Evolutionary conservation across 2,113 vertebrate species (phyloP), one percentile per base, ranked within the genome.

Genomic region (Apistogramma diplotaenia): DNA sequence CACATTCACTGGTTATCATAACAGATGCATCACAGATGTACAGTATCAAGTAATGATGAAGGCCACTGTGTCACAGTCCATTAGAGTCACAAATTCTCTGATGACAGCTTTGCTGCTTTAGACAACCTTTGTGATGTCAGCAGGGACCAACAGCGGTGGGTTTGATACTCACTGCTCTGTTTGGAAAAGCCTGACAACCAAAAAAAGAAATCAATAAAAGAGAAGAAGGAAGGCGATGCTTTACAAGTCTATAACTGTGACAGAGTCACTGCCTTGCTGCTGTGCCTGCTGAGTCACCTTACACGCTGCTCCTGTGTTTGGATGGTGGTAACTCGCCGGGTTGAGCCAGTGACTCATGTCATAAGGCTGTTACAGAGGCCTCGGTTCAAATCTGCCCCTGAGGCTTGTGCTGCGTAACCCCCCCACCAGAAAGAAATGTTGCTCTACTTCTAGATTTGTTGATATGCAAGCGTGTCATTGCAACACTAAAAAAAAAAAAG

Each of bases 91-190:
- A 25, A 29, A 27, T 46, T 57, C 21, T 56, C 19, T 2, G 11
- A 21, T 31, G 57, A 21, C 12, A 6, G 43, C 25, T 33, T 40
- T 51, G 5, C 7, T 25, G 23, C 3, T 33, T 60, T 8, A 8
- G 7, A 23, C 6, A n/a, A 54, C 29, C 12, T 5, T 5, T 9
- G 21, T 40, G 19, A 16, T 59, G 25, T 60, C 40, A 67, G n/a
- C 0, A 31, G 37, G 33, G 13, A 18, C 16, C 65, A n/a, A 70
- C 65, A 1, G 43, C 3, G 0, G 0, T 5, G 18, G 49, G 16
- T 49, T 1, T 31, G 18, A 51, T 51, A 51, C 0, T 2, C 23
- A 0, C 43, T 70, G 2, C 65, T 51, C 23, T 49, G 40, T 49
- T 49, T 12, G 62, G 62, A 13, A 70, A 70, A 51, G 7, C 65